Conservation (phyloP, 2,797 vertebrate genomes). For the Crossoptilon crossoptilon region DNA sequence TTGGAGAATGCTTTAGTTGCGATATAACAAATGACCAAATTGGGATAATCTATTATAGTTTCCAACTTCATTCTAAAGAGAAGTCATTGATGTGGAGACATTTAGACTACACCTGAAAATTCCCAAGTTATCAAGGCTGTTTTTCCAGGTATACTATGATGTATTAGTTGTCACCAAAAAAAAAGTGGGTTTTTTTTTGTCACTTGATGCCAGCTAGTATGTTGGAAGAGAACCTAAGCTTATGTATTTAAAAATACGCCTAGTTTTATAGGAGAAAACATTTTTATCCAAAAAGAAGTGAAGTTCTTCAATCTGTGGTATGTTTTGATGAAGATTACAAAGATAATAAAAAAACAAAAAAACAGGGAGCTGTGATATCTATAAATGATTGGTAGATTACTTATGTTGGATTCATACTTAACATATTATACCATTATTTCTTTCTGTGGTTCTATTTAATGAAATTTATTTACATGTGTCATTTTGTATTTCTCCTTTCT, state of each 20-base stretch:
- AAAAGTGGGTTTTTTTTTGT: neutral
- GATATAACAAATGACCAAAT: neutral
- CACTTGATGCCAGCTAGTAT: neutral
- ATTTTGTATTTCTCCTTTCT: neutral
- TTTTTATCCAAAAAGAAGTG: neutral
- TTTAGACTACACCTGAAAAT: neutral
- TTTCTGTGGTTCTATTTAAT: neutral
- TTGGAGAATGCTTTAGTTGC: neutral
- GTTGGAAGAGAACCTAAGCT: neutral
- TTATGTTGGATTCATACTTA: neutral
- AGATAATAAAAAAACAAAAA: fast-evolving
- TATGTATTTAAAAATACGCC: neutral
- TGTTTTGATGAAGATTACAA: neutral
- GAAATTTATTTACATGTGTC: neutral
- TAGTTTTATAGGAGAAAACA: neutral
- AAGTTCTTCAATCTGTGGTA: neutral
- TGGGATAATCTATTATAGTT: neutral
- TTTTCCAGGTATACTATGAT: neutral
- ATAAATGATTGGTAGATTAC: neutral
- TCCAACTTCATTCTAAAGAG: neutral
- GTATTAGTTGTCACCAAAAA: neutral
- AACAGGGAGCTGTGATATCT: neutral
- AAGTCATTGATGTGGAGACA: neutral
- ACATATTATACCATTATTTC: neutral
- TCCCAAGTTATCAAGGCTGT: neutral